Evolutionary conservation across 2,113 vertebrate genomes (phyloP).

Genomic region (rat (Rattus norvegicus)): DNA sequence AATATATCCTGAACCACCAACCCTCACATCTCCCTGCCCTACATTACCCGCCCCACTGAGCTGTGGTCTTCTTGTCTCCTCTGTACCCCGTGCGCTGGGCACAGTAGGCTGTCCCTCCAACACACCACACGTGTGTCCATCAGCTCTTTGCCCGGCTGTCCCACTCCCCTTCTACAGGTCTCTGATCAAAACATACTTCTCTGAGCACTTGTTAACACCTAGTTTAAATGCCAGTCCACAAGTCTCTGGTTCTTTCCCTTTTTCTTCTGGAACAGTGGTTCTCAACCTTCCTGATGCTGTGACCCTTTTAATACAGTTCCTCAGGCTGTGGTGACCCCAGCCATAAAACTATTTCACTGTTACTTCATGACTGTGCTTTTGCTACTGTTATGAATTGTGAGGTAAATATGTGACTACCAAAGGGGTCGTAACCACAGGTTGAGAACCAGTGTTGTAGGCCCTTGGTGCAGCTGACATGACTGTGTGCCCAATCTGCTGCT

Average conservation of each 20-base stretch:
- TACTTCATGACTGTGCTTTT: neutral
- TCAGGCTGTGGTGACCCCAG: neutral
- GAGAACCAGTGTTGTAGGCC: neutral
- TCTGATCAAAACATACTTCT: neutral
- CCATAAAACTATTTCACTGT: neutral
- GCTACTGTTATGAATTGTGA: neutral
- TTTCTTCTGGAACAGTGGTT: neutral
- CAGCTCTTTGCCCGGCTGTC: neutral
- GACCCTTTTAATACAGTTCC: neutral
- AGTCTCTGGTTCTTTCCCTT: neutral
- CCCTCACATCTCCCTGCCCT: neutral
- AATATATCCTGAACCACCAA: neutral
- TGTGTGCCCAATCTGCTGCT: rapidly evolving
- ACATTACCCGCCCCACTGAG: neutral
- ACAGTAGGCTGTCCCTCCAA: neutral
- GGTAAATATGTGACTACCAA: neutral
- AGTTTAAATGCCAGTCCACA: neutral
- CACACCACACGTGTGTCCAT: neutral
- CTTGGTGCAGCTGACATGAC: neutral
- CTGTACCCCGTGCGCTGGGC: neutral
- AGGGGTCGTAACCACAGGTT: neutral
- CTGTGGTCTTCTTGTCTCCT: neutral
- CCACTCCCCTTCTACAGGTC: neutral
- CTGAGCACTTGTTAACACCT: neutral
- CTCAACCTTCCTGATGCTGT: neutral